These are phyloP conservation scores for Anolis carolinensis DNA, from an alignment of 2,113 vertebrate genomes.

Conservation along the genomic window DNA sequence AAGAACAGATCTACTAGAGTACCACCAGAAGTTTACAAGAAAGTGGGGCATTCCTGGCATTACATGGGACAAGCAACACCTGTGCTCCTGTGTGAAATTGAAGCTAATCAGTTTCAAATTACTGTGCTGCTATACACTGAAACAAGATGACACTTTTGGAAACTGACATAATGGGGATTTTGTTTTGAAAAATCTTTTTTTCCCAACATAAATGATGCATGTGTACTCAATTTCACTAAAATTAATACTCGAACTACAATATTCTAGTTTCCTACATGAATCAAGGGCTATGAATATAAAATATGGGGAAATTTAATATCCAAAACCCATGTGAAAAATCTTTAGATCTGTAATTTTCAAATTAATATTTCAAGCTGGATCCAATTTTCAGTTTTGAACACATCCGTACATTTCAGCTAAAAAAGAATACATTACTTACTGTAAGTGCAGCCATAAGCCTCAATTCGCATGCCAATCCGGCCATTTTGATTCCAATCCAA, in stretches of 20 bases:
- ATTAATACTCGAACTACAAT: neutral
- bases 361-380: conserved; percentile 24
- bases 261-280: neutral
- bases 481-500: conserved; percentile 85
- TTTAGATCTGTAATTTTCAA: neutral
- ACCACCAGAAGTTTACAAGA: no score
- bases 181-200: no score
- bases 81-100: no score
- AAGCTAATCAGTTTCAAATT: neutral
- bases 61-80: no score
- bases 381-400: conserved; percentile 11
- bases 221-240: neutral
- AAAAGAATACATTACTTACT: conserved; percentile 76
- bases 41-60: no score
- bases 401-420: conserved; percentile 13
- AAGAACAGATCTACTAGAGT: no score
- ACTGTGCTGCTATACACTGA: neutral
- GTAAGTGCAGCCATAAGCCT: conserved; percentile 85
- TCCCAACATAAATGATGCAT: neutral
- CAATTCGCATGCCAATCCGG: conserved; percentile 86
- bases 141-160: neutral
- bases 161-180: neutral
- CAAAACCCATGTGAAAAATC: neutral
- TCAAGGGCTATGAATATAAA: neutral
- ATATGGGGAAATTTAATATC: neutral